Conservation (phyloP, 2,797 vertebrate genomes). For the Paratrypauchen microcephalus region DNA sequence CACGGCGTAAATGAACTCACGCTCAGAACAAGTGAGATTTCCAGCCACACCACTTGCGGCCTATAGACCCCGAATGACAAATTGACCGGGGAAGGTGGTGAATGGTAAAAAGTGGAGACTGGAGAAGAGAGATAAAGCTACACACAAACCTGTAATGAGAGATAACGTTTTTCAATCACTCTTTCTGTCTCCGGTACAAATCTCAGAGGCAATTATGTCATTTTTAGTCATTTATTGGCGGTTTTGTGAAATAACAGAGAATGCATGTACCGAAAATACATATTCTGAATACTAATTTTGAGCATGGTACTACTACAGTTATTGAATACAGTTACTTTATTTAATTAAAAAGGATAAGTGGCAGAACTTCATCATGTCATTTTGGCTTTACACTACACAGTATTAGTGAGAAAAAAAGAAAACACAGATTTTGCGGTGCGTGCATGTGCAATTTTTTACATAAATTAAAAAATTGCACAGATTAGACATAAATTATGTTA, state of each 20-base stretch:
- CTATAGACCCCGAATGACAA: constrained; percentile 7
- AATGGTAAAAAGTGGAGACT: constrained; percentile 14
- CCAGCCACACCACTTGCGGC: constrained; percentile 4
- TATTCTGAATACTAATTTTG: no score
- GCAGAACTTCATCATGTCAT: no score
- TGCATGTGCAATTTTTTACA: no score
- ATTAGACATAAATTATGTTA: no score
- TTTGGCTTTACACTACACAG: no score
- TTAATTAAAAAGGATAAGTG: no score
- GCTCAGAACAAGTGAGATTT: constrained; percentile 14
- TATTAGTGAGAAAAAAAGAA: no score
- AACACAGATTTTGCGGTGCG: no score
- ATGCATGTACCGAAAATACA: no score
- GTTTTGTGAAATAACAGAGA: background rate
- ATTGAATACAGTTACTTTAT: no score
- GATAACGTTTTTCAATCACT: constrained; percentile 10
- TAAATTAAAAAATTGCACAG: no score
- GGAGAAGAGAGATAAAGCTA: background rate
- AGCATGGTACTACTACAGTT: no score
- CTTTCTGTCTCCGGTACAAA: constrained; percentile 3
- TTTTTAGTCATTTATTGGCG: background rate
- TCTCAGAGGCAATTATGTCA: background rate
- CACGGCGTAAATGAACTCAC: constrained; percentile 12
- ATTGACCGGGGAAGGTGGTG: constrained; percentile 7
- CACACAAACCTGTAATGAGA: background rate